phyloP scores from a whole-genome alignment of 2,888 invertebrate species.

The Alloscopus bannaensis region DNA sequence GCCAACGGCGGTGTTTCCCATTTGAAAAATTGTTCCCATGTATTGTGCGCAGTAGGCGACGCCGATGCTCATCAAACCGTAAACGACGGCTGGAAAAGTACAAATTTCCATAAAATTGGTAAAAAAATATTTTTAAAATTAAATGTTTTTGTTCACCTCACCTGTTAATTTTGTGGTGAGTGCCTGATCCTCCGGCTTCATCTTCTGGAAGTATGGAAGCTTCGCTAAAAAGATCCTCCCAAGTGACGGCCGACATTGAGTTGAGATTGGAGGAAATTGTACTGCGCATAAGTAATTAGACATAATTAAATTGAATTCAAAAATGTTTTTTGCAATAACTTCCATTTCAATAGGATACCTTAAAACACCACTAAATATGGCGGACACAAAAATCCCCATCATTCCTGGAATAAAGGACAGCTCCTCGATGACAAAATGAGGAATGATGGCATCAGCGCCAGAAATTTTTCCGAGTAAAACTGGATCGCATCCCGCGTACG shows the following conservation, averaged over 20 bases:
- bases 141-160: conserved; percentile 36
- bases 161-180: conserved; percentile 50
- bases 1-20: conserved; percentile 61
- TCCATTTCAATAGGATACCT: too few species aligned
- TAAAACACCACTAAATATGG: conserved; percentile 48
- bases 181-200: conserved; percentile 59
- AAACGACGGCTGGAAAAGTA: conserved; percentile 57
- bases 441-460: conserved; percentile 66
- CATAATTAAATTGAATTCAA: too few species aligned
- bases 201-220: conserved; percentile 53
- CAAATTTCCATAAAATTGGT: too few species aligned
- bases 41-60: conserved; percentile 67
- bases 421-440: conserved; percentile 68
- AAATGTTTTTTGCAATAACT: too few species aligned
- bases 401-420: conserved; percentile 54
- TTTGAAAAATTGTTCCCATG: conserved; percentile 67
- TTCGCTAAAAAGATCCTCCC: conserved; percentile 73
- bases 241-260: conserved; percentile 68
- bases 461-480: conserved; percentile 54
- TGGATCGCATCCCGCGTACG: conserved; percentile 37
- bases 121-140: too few species aligned
- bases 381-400: conserved; percentile 63
- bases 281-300: too few species aligned
- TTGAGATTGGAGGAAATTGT: conserved; percentile 69
- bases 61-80: conserved; percentile 56